phyloP scores from a whole-genome alignment of 2,888 invertebrate species.

The Dasysyrphus albostriatus region DNA sequence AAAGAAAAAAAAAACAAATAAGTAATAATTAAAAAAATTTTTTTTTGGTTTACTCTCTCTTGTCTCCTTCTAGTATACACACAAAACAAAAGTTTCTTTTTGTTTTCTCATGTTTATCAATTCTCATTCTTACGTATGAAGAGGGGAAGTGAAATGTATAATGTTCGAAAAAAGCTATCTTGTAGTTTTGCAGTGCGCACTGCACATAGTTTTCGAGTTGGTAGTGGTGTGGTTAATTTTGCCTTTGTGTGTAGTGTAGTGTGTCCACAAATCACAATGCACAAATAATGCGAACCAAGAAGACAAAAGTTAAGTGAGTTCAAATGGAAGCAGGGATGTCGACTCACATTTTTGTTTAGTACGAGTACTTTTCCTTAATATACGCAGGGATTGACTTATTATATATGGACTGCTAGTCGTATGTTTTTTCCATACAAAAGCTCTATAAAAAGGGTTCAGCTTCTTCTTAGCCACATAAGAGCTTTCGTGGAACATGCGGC shows the following conservation, averaged over 20 bases:
- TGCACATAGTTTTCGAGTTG: neutral
- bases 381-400: no score
- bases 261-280: neutral
- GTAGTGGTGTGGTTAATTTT: slow-evolving; percentile 7
- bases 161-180: slow-evolving; percentile 41
- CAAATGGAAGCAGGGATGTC: slow-evolving; percentile 13
- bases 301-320: slow-evolving; percentile 22
- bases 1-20: slow-evolving; percentile 8
- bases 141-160: neutral
- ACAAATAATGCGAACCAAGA: neutral
- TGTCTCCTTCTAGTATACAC: slow-evolving; percentile 30
- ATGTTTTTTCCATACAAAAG: no score
- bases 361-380: no score
- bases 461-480: no score
- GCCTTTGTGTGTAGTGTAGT: neutral
- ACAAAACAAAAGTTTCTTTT: slow-evolving; percentile 15
- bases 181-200: slow-evolving; percentile 19
- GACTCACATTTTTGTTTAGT: neutral
- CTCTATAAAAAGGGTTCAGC: no score
- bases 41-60: neutral
- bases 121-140: neutral
- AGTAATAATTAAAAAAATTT: slow-evolving; percentile 11
- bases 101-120: neutral
- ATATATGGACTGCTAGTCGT: no score
- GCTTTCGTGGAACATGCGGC: no score